A percentile compares a stretch with the other conserved stretches of the same genome.
phyloP scores from a whole-genome alignment of 2,888 invertebrate genomes.

The Polydrusus tereticollis region DNA sequence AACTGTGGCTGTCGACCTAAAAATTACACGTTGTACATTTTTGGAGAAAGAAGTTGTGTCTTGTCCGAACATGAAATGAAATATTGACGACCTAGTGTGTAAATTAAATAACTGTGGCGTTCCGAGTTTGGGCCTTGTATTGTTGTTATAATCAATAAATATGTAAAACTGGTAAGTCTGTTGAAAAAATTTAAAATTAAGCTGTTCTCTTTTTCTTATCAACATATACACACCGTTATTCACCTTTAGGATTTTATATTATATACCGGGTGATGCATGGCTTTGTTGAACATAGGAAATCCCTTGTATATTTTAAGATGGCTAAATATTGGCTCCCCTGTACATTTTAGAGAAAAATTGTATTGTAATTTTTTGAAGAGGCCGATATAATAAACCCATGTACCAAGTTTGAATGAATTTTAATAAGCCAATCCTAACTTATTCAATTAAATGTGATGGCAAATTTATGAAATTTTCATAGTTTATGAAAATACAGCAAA shows the following conservation, averaged over 20 bases:
- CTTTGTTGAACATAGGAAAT: too few relatives aligned
- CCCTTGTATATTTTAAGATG: too few relatives aligned
- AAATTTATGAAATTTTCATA: too few relatives aligned
- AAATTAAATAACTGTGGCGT: constrained; percentile 31
- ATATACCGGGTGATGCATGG: too few relatives aligned
- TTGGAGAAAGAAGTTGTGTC: constrained; percentile 26
- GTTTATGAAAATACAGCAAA: background rate
- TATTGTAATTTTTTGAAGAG: too few relatives aligned
- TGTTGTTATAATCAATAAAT: constrained; percentile 27
- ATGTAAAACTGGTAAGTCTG: constrained; percentile 27
- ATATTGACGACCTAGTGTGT: constrained; percentile 27
- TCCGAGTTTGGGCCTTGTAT: constrained; percentile 9
- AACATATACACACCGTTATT: background rate
- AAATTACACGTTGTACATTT: constrained; percentile 29
- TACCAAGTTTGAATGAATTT: too few relatives aligned
- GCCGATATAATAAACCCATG: too few relatives aligned
- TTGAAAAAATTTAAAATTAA: constrained; percentile 25
- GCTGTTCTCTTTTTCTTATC: background rate
- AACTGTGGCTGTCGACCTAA: constrained; percentile 27
- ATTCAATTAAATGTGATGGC: too few relatives aligned
- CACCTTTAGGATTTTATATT: background rate
- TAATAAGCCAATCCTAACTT: too few relatives aligned
- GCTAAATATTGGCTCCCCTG: too few relatives aligned
- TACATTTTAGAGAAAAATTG: too few relatives aligned
- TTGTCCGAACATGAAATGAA: constrained; percentile 29